These are phyloP conservation scores for Willowsia nigromaculata DNA, from an alignment of 2,888 invertebrate genomes.

Conservation along the genomic window DNA sequence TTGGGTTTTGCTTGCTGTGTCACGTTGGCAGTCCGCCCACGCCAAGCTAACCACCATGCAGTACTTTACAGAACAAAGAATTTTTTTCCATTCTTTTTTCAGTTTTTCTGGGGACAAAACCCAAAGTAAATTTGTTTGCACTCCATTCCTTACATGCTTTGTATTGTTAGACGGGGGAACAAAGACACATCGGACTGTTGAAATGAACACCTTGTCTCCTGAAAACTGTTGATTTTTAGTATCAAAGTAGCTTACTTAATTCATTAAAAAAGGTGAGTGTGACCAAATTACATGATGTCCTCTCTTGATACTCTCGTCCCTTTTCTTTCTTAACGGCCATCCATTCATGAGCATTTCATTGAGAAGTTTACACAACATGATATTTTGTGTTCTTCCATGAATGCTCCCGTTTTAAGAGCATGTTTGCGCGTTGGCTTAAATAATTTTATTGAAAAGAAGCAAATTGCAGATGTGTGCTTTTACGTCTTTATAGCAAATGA, in stretches of 20 bases:
- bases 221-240: conserved; percentile 20
- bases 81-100: neutral
- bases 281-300: conserved; percentile 38
- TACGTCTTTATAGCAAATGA: conserved; percentile 16
- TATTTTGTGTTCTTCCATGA: neutral
- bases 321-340: neutral
- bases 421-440: conserved; percentile 16
- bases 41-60: conserved; percentile 22
- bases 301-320: neutral
- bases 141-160: neutral
- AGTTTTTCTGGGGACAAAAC: neutral
- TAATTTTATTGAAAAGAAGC: conserved; percentile 10
- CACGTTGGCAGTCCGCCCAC: conserved; percentile 49
- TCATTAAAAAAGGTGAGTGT: conserved; percentile 4
- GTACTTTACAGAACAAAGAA: neutral
- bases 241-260: neutral
- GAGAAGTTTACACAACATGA: neutral
- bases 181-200: neutral
- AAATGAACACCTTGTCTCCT: conserved; percentile 8
- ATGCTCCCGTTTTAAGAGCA: neutral
- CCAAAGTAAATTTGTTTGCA: neutral
- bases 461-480: conserved; percentile 52
- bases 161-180: neutral
- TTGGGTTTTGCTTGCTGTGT: conserved; percentile 48
- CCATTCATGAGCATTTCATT: neutral